Base-by-base conservation (phyloP, 2,797 vertebrate species). In the Propithecus perrieri region DNA sequence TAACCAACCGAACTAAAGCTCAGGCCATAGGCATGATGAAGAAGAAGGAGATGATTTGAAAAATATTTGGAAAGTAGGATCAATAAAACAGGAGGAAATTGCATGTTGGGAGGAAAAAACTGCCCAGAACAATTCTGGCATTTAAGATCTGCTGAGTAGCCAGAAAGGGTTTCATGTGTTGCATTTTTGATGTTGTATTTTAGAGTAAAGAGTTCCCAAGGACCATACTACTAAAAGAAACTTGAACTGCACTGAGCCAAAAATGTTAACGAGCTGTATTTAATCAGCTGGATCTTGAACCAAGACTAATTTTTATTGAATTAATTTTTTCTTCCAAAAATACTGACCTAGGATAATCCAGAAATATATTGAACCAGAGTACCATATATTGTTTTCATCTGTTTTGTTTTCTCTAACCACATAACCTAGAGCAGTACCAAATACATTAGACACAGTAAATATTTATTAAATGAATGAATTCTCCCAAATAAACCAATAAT, bases 231-330 rank as follows among this genome's bases (percentile, higher is more conserved):
- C 35, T 72, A 48, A 80, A 93, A 93, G 55, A 95, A 74, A 89
- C 46, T 89, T 76, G 48, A 76, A 86, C 43, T 71, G 5, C 63
- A 57, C 18, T 38, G 59, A 92, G 61, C 59, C 61, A 81, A 79
- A 92, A 72, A 78, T 69, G 46, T 57, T 91, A 92, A 94, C 85
- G 50, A 90, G 46, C 38, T 84, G 1, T 35, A 74, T 89, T 93
- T 87, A 87, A 90, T 95, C 87, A 96, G 7, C 13, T 87, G 41
- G n/a, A 63, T 89, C 57, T 80, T 79, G 53, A 92, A 67, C 28
- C 87, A 92, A 35, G 97, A 85, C 95, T 92, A 96, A 93, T 92
- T 95, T 67, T 53, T 95, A 84, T 72, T 94, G 57, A 93, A 71
- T 67, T 15, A 86, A 0, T 88, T 83, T 89, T 78, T 94, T 79